A percentile compares a stretch with the other conserved stretches of the same genome.
Evolutionary conservation across 2,113 vertebrate genomes (phyloP).

Genomic region (Poeciliopsis turrubarensis): DNA sequence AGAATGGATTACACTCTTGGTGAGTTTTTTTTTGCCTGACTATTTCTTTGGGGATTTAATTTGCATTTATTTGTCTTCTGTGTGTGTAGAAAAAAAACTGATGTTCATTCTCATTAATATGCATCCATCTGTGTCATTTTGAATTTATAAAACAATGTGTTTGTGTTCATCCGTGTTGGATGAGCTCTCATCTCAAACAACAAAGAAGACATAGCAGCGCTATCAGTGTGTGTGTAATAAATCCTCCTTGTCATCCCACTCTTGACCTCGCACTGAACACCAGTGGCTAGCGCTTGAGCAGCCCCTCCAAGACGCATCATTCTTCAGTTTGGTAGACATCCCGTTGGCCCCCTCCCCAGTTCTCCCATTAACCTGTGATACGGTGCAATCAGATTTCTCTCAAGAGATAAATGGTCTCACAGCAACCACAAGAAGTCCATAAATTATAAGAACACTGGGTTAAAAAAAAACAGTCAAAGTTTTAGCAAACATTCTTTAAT

Average conservation of each 20-base stretch:
- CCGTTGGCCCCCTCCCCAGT: constrained; percentile 1
- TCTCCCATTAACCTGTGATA: constrained; percentile 25
- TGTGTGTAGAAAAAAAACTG: constrained; percentile 10
- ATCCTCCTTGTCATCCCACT: constrained; percentile 35
- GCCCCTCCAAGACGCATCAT: constrained; percentile 13
- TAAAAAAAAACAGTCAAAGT: neutral
- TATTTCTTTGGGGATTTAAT: constrained; percentile 50
- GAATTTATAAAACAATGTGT: neutral
- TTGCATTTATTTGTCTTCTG: constrained; percentile 52
- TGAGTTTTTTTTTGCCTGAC: constrained; percentile 23
- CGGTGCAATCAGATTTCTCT: constrained; percentile 19
- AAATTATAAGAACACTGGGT: neutral
- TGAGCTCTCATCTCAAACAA: constrained; percentile 12
- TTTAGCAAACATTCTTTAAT: neutral
- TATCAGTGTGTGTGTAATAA: constrained; percentile 17
- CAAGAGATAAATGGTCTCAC: constrained; percentile 1
- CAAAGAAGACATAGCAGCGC: constrained; percentile 23
- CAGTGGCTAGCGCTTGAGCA: neutral
- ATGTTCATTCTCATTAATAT: constrained; percentile 40
- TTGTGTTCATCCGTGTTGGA: constrained; percentile 20
- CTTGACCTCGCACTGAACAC: constrained; percentile 17
- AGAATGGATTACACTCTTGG: constrained; percentile 21
- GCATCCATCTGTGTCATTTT: constrained; percentile 42
- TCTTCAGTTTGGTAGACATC: constrained; percentile 25
- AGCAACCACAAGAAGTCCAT: neutral